These are phyloP conservation scores for Salminus brasiliensis DNA, from an alignment of 2,113 vertebrate species.

Conservation along the genomic window DNA sequence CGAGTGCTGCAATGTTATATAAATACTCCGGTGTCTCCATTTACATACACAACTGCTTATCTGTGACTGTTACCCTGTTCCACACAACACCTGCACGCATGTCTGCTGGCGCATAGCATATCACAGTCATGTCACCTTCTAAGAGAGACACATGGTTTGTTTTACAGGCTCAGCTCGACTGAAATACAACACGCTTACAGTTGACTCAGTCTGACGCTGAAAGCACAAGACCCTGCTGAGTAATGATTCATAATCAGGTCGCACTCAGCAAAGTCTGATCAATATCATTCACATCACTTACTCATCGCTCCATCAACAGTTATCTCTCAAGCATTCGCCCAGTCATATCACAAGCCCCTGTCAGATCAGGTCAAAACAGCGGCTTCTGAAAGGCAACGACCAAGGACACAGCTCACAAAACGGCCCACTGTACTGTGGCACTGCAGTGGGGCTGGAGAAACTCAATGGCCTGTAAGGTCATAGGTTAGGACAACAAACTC, in stretches of 20 bases:
- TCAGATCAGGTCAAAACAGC: neutral
- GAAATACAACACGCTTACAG: neutral
- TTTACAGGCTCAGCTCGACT: neutral
- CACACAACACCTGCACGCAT: neutral
- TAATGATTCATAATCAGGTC: neutral
- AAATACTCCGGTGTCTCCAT: neutral
- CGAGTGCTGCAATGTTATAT: neutral
- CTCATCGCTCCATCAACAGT: neutral
- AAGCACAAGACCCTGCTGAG: neutral
- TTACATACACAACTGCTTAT: neutral
- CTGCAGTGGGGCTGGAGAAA: neutral
- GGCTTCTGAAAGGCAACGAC: neutral
- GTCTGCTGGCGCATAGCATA: neutral
- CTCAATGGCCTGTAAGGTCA: neutral
- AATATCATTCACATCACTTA: neutral
- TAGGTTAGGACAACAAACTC: too few species aligned
- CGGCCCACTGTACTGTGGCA: neutral
- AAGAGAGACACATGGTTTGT: neutral
- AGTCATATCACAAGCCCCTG: neutral
- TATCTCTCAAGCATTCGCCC: neutral
- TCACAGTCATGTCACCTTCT: neutral
- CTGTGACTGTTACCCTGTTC: neutral
- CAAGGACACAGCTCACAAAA: neutral
- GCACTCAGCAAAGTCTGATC: neutral
- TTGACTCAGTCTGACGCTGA: neutral